Percentiles rank a stretch among this genome's conserved stretches.
Evolutionary conservation across 1,140 invertebrate species (phyloP).

Genomic region (Ceratina japonica): DNA sequence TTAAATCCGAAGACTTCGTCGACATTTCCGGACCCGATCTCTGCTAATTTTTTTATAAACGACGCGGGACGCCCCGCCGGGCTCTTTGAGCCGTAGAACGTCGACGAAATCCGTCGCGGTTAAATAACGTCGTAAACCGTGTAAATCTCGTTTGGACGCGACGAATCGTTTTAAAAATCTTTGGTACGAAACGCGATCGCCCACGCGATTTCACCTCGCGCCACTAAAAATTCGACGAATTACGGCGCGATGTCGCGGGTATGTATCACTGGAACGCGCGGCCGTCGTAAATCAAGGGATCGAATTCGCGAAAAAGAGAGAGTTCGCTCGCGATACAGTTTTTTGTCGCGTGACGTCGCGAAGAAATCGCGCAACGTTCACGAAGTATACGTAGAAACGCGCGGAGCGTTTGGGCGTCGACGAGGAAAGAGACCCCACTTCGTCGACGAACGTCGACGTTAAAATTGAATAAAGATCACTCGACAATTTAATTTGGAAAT

Average conservation of each 20-base stretch:
- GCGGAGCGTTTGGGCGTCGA: too few relatives aligned
- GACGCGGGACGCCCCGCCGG: too few relatives aligned
- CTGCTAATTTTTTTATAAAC: background rate
- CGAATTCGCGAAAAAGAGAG: background rate
- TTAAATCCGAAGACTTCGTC: too few relatives aligned
- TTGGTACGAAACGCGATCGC: background rate
- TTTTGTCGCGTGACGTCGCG: conserved; percentile 1
- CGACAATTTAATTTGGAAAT: too few relatives aligned
- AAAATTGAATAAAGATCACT: too few relatives aligned
- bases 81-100: background rate
- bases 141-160: background rate
- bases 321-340: background rate
- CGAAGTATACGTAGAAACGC: background rate
- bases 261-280: conserved; percentile 26
- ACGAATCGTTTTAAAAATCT: background rate
- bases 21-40: background rate
- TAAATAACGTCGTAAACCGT: background rate
- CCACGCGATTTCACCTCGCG: background rate
- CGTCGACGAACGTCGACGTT: background rate
- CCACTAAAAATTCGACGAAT: conserved; percentile 28
- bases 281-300: conserved; percentile 23
- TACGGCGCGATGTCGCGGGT: conserved; percentile 9
- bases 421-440: background rate
- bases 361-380: conserved; percentile 1
- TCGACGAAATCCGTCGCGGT: background rate